phyloP scores from a whole-genome alignment of 2,888 invertebrate genomes.

The Agrochola circellaris region DNA sequence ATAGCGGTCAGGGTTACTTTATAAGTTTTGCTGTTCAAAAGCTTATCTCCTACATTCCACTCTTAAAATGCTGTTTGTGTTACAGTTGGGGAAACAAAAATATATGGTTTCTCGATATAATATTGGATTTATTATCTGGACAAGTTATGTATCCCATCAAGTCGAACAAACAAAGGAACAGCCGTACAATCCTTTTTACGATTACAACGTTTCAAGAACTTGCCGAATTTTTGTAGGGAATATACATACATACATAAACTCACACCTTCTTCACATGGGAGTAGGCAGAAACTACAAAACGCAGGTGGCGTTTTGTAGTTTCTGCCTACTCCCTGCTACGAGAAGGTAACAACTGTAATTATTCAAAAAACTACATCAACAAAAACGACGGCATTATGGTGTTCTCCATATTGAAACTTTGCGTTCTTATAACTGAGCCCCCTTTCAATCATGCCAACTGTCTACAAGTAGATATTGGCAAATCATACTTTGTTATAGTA shows the following conservation, averaged over 20 bases:
- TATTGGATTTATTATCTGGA: not conserved
- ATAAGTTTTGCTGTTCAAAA: conserved; percentile 43
- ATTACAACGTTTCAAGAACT: not conserved
- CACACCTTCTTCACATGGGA: too few relatives aligned
- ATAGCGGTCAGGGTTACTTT: conserved; percentile 38
- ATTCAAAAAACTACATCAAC: not conserved
- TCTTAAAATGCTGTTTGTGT: not conserved
- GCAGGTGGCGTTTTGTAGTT: too few relatives aligned
- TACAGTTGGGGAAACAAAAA: not conserved
- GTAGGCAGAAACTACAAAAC: too few relatives aligned
- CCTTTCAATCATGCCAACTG: not conserved
- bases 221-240: not conserved
- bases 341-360: too few relatives aligned
- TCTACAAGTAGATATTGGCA: not conserved
- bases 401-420: not conserved
- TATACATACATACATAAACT: too few relatives aligned
- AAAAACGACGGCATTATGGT: not conserved
- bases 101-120: not conserved
- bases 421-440: not conserved
- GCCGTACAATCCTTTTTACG: too few relatives aligned
- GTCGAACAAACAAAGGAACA: too few relatives aligned
- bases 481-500: not conserved
- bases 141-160: too few relatives aligned
- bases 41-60: conserved; percentile 27
- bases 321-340: too few relatives aligned